Evolutionary conservation across 2,888 invertebrate genomes (phyloP).

Genomic region (Campopleginae sp.): DNA sequence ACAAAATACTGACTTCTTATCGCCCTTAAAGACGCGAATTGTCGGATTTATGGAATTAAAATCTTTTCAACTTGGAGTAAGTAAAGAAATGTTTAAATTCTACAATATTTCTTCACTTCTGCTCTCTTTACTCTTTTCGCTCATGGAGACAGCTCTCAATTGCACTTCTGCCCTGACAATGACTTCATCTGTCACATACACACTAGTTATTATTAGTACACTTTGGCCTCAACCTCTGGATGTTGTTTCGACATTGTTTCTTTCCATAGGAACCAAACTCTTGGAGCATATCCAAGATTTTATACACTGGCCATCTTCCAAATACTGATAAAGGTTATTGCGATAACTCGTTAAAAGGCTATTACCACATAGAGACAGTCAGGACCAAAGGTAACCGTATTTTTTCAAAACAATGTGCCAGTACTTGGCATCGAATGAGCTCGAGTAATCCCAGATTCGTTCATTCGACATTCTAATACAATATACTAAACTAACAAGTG

Average conservation of each 20-base stretch:
- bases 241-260: slow-evolving; percentile 38
- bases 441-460: not conserved
- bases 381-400: not conserved
- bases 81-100: not conserved
- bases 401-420: not conserved
- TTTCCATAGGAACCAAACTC: slow-evolving; percentile 10
- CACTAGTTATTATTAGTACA: slow-evolving; percentile 1
- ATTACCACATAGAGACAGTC: not conserved
- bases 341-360: slow-evolving; percentile 39
- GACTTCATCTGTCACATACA: slow-evolving; percentile 44
- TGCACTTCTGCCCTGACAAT: slow-evolving; percentile 34
- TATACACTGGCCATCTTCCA: slow-evolving; percentile 61
- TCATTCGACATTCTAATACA: not conserved
- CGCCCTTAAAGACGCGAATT: not conserved
- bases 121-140: not conserved
- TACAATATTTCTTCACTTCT: not conserved
- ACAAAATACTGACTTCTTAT: not conserved
- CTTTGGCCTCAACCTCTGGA: slow-evolving; percentile 22
- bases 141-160: slow-evolving; percentile 24
- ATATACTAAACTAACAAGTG: not conserved
- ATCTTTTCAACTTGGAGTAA: not conserved
- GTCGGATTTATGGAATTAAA: not conserved
- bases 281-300: slow-evolving; percentile 57
- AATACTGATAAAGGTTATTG: slow-evolving; percentile 43
- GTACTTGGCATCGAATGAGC: not conserved